Evolutionary conservation across 2,113 vertebrate species (phyloP).

Genomic region (Catagonus wagneri): DNA sequence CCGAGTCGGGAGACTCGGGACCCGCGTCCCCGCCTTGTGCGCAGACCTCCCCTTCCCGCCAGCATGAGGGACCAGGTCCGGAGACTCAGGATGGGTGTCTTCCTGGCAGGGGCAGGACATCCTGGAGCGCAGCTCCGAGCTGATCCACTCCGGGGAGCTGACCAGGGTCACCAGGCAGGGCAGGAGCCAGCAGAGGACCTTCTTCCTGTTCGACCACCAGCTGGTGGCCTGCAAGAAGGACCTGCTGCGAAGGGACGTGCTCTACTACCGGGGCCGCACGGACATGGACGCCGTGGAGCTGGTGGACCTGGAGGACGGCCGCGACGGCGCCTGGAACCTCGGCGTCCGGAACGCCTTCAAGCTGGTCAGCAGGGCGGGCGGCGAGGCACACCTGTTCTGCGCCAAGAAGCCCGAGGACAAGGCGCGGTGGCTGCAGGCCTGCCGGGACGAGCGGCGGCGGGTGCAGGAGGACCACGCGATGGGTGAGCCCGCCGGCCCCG

Average conservation of each 20-base stretch:
- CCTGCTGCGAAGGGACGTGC: slow-evolving; percentile 95
- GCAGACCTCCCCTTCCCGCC: background rate
- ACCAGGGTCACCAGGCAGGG: slow-evolving; percentile 92
- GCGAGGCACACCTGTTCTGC: slow-evolving; percentile 93
- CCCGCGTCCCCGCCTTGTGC: too few relatives aligned
- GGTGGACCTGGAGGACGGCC: slow-evolving; percentile 92
- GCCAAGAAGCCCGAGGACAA: slow-evolving; percentile 96
- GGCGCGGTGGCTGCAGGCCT: slow-evolving; percentile 94
- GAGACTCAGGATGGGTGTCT: background rate
- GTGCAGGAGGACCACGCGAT: slow-evolving; percentile 96
- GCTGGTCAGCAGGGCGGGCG: slow-evolving; percentile 88
- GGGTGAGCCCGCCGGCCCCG: slow-evolving; percentile 88
- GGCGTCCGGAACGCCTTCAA: slow-evolving; percentile 94
- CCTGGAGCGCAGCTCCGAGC: slow-evolving; percentile 95
- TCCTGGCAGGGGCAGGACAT: slow-evolving; percentile 92
- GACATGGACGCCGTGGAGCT: slow-evolving; percentile 93
- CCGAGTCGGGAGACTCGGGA: too few relatives aligned
- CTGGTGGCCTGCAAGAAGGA: slow-evolving; percentile 98
- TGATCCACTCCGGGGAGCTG: slow-evolving; percentile 97
- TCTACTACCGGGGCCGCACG: slow-evolving; percentile 94
- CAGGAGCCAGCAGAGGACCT: slow-evolving; percentile 96
- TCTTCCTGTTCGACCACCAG: slow-evolving; percentile 99
- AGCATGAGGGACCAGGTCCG: background rate
- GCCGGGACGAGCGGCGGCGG: slow-evolving; percentile 91
- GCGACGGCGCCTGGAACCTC: slow-evolving; percentile 91